Percentiles rank a stretch among this genome's conserved stretches.
Conservation (phyloP, 1,140 invertebrate species). For the Mizuhopecten yessoensis region DNA sequence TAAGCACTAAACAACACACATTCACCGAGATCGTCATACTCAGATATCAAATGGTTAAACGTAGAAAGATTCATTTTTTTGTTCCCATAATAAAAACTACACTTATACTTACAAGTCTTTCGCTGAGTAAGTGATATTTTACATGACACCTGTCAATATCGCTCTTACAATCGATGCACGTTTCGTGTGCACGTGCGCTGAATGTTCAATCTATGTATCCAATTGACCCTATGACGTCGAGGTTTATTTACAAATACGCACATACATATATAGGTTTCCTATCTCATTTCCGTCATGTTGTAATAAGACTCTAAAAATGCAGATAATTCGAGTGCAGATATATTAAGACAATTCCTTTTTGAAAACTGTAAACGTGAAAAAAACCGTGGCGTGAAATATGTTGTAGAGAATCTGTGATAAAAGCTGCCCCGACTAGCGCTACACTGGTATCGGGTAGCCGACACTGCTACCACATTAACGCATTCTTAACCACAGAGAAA, state of each 20-base stretch:
- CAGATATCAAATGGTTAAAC: background rate
- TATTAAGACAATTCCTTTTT: slow-evolving; percentile 18
- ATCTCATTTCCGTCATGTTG: too few species aligned
- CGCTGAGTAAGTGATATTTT: background rate
- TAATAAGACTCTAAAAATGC: background rate
- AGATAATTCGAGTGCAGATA: slow-evolving; percentile 19
- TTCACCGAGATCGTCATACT: background rate
- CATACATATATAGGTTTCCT: background rate
- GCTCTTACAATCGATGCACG: slow-evolving; percentile 22
- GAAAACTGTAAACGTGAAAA: slow-evolving; percentile 21
- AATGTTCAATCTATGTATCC: background rate
- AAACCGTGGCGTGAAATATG: slow-evolving; percentile 14
- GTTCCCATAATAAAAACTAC: slow-evolving; percentile 36
- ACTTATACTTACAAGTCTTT: background rate
- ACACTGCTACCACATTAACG: background rate
- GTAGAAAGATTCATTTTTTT: background rate
- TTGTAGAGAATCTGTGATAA: background rate
- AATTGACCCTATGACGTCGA: background rate
- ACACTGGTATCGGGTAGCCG: background rate
- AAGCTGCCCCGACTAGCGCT: background rate
- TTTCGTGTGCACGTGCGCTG: background rate
- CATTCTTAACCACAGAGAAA: slow-evolving; percentile 24
- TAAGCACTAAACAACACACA: too few species aligned
- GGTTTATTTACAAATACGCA: slow-evolving; percentile 8
- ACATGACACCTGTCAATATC: slow-evolving; percentile 10